phyloP scores from a whole-genome alignment of 2,888 invertebrate species.

The Acrobasis repandana region DNA sequence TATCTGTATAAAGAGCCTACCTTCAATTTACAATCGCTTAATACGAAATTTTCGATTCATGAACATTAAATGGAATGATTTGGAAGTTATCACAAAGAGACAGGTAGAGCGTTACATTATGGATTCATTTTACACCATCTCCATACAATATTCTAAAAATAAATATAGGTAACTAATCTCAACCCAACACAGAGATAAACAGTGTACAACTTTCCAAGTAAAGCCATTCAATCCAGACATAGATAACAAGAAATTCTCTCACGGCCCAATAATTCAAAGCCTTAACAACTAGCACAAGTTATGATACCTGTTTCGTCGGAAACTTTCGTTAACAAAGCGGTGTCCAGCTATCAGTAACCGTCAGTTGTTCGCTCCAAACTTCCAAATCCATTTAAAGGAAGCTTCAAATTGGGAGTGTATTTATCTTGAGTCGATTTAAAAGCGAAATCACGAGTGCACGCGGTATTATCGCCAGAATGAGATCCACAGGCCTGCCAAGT shows the following conservation, averaged over 20 bases:
- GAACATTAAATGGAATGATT: no score
- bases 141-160: no score
- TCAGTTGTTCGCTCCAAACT: slow-evolving; percentile 70
- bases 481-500: slow-evolving; percentile 71
- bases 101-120: no score
- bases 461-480: slow-evolving; percentile 75
- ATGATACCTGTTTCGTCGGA: slow-evolving; percentile 22
- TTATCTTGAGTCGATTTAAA: slow-evolving; percentile 82
- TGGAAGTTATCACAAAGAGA: no score
- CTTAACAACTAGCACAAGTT: slow-evolving; percentile 16
- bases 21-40: no score
- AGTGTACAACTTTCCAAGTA: not conserved
- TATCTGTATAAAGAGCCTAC: no score
- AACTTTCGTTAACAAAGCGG: slow-evolving; percentile 32
- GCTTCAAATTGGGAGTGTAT: slow-evolving; percentile 72
- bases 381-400: slow-evolving; percentile 71
- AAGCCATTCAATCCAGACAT: slow-evolving; percentile 9
- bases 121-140: no score
- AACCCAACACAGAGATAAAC: not conserved
- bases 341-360: slow-evolving; percentile 68
- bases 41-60: no score
- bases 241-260: slow-evolving; percentile 16
- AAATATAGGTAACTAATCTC: not conserved
- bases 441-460: slow-evolving; percentile 81
- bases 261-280: slow-evolving; percentile 13